Percentiles rank a stretch among this genome's conserved stretches.
Conservation (phyloP, 2,797 vertebrate species). For the Fistularia commersonii region DNA sequence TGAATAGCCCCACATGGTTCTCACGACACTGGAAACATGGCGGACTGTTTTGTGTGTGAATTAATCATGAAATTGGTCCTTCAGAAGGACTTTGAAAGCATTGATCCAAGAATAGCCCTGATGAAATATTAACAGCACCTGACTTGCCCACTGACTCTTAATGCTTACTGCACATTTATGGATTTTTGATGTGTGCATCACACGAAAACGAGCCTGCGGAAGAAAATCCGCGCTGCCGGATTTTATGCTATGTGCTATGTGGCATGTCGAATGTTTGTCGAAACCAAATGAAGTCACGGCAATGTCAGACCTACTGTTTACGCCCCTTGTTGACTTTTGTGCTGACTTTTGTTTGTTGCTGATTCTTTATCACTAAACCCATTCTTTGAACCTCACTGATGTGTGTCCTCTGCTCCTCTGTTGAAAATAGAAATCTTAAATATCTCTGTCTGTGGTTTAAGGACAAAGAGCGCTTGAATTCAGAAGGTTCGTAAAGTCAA, state of each 20-base stretch:
- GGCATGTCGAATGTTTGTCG: neutral
- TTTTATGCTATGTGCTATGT: neutral
- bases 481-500: too few relatives aligned
- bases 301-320: too few relatives aligned
- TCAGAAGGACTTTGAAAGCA: constrained; percentile 78
- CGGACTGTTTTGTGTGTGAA: constrained; percentile 66
- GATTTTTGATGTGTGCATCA: constrained; percentile 52
- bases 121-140: constrained; percentile 84
- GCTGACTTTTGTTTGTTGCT: neutral
- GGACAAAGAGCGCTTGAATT: too few relatives aligned
- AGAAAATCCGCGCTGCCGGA: neutral
- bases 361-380: neutral
- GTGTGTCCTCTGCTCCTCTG: constrained; percentile 5
- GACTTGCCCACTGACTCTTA: constrained; percentile 63
- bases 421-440: too few relatives aligned
- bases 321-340: neutral
- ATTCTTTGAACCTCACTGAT: neutral
- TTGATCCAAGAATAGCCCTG: constrained; percentile 83
- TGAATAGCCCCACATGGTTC: constrained; percentile 19
- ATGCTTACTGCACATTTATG: constrained; percentile 70
- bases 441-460: too few relatives aligned
- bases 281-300: neutral
- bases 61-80: constrained; percentile 84
- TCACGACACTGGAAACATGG: constrained; percentile 49
- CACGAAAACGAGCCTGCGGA: constrained; percentile 5